phyloP scores from a whole-genome alignment of 2,113 vertebrate genomes.

The Rhadina sibilatrix region DNA sequence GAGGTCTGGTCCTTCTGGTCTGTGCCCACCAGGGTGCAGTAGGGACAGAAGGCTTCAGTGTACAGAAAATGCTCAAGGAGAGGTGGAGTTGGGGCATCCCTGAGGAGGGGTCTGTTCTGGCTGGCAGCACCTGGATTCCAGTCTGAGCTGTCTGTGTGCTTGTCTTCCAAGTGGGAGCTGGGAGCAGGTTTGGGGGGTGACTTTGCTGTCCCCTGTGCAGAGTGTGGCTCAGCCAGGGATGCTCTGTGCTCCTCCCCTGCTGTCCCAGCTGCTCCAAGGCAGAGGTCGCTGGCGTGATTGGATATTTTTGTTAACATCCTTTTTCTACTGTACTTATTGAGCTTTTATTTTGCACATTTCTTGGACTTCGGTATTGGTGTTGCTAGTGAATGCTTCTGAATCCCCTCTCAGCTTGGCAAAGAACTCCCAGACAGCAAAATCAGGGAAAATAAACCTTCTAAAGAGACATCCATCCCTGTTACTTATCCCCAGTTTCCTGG shows the following conservation, averaged over 20 bases:
- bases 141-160: not conserved
- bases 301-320: not conserved
- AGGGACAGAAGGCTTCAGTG: not conserved
- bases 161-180: not conserved
- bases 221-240: not conserved
- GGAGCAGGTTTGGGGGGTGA: not conserved
- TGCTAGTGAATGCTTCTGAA: constrained; percentile 4
- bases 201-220: not conserved
- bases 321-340: not conserved
- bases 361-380: not conserved
- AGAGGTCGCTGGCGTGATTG: accelerated
- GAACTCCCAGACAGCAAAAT: not conserved
- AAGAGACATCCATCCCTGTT: constrained; percentile 11
- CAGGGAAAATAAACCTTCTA: constrained; percentile 19
- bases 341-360: constrained; percentile 26
- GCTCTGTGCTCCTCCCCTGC: not conserved
- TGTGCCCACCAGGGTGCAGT: not conserved
- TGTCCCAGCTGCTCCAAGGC: accelerated
- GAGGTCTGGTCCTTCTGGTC: not conserved
- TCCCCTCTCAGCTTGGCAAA: constrained; percentile 2
- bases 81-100: not conserved
- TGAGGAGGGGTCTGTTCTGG: not conserved
- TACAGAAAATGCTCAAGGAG: not conserved
- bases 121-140: not conserved
- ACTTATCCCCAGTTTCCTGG: constrained; percentile 40